Evolutionary conservation across 2,888 invertebrate genomes (phyloP), one percentile per base, ranked within the genome.

Genomic region (Philaethria dido): DNA sequence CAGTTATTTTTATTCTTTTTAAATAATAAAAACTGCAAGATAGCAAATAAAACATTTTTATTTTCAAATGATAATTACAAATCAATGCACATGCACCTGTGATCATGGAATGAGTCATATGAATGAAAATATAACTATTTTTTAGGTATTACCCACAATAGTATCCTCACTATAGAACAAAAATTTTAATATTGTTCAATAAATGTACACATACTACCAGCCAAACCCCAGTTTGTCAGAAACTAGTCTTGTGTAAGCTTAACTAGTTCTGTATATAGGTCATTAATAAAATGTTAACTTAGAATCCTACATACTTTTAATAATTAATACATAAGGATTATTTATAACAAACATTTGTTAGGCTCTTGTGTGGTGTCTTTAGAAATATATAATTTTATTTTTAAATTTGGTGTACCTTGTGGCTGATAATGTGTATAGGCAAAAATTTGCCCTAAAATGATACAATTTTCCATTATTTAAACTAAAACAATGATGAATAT

Each of bases 91-190:
- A 69, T 69, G 69, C 72, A 69, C 66, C 72, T 69, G 68, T 72
- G 68, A 64, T 69, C 69, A 68, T 78, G 78, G 78, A 78, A 78
- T 77, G 77, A 77, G 73, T 74, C 69, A 69, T 39, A 71, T 69
- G 55, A 71, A 68, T 71, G 68, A 71, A 69, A 73, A 71, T 62
- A 71, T 74, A 62, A 62, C 69, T 70, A 69, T 69, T 54, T 45
- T 63, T 67, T 69, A 45, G 22, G 55, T 42, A 69, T 52, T 33
- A 18, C 52, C 52, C 52, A 52, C 33, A 52, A 69, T 67, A 65
- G 64, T 55, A 65, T 68, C 72, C 68, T 65, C 65, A 70, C 66
- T 62, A 71, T 62, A 66, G 52, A 52, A 62, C 63, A 67, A 48
- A 60, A 57, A 42, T 18, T 48, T 55, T 55, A 69, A 47, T 44